Evolutionary conservation across 1,140 invertebrate genomes (phyloP), one percentile per base, ranked within the genome.

Genomic region (Lucilia sericata): DNA sequence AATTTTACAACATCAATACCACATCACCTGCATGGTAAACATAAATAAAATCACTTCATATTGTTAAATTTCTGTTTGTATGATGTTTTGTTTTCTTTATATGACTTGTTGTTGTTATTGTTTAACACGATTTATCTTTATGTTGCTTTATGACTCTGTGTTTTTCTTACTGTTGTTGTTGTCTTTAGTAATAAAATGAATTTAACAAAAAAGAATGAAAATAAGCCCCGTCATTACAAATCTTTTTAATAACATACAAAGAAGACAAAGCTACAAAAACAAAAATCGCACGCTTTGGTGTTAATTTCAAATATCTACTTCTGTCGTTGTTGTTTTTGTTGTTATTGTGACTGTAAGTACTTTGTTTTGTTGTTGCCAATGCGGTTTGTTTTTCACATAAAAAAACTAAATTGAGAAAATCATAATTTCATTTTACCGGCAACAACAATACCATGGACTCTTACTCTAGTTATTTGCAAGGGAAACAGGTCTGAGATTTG

Each of bases 231-330:
- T 55, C 51, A 55, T 13, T 21, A 25, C n/a, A 75, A 75, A 75
- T 75, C 74, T 75, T 75, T 74, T 36, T 75, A 55, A 55, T 34
- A 34, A 34, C 10, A 14, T 34, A 75, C 74, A 75, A 42, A 75
- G 25, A 75, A 25, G 74, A 75, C 5, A 25, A 19, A 8, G 0
- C 19, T 19, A 21, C 14, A n/a, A n/a, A 75, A 75, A 25, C 13
- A 34, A 75, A 75, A 75, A 75, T 75, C 74, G 74, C 74, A 75
- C 74, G 74, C 74, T 75, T 75, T 75, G 74, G 74, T 75, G 74
- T 75, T 75, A 75, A 75, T 75, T 75, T 75, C 74, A 34, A 75
- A 75, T 34, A 30, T n/a, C 9, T 74, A 25, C 19, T 5, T 74
- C 2, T 74, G 19, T 74, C 9, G 19, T 74, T 19, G n/a, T 9